Percentiles rank a stretch among this genome's conserved stretches.
These are phyloP conservation scores for Cichlasoma orientale DNA, from an alignment of 2,797 vertebrate genomes.

Conservation along the genomic window DNA sequence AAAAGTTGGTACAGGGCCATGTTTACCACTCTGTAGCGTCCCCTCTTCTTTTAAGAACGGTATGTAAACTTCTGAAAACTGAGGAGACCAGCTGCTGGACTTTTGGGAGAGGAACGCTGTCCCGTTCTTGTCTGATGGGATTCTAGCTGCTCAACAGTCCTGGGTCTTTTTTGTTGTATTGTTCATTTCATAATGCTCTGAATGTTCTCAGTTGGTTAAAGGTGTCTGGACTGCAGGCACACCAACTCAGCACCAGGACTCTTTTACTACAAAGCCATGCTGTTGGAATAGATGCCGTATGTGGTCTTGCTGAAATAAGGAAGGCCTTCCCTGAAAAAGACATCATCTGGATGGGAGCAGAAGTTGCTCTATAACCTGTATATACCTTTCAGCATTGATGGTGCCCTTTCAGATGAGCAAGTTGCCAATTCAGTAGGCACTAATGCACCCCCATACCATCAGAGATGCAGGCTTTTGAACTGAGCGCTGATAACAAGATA, in stretches of 20 bases:
- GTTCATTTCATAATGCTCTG: neutral
- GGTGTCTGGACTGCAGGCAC: neutral
- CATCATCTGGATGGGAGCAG: neutral
- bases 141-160: neutral
- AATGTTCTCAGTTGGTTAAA: neutral
- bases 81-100: neutral
- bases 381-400: neutral
- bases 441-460: neutral
- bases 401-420: neutral
- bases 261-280: neutral
- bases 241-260: neutral
- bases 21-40: neutral
- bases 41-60: neutral
- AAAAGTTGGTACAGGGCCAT: neutral
- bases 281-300: neutral
- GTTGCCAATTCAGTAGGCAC: neutral
- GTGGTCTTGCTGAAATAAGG: neutral
- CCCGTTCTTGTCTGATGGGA: neutral
- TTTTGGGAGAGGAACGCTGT: neutral
- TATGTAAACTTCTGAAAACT: neutral
- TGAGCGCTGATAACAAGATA: neutral
- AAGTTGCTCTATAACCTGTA: neutral
- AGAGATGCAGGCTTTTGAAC: neutral
- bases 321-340: neutral
- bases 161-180: neutral